A percentile compares a stretch with the other conserved stretches of the same genome.
These are phyloP conservation scores for Heliothis subflexa DNA, from an alignment of 1,140 invertebrate species.

Conservation along the genomic window DNA sequence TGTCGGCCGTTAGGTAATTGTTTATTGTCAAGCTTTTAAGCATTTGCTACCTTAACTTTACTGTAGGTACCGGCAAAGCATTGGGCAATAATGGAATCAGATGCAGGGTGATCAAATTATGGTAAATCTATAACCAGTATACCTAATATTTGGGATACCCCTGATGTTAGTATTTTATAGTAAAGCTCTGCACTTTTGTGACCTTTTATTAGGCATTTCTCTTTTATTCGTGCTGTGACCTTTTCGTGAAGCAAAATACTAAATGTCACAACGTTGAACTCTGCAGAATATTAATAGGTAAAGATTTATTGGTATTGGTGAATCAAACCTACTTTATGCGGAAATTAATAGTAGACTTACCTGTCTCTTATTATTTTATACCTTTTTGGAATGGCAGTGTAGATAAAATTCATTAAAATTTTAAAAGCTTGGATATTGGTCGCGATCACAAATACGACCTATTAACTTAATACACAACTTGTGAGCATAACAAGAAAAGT, in stretches of 20 bases:
- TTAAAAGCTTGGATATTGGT: too few relatives aligned
- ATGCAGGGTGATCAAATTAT: background rate
- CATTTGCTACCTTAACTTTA: background rate
- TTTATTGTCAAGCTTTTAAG: background rate
- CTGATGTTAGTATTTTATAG: background rate
- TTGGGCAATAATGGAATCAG: background rate
- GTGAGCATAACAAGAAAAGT: background rate
- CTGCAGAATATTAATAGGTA: background rate
- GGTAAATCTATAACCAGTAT: background rate
- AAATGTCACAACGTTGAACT: slow-evolving; percentile 20
- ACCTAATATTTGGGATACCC: background rate
- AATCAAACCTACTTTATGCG: too few relatives aligned
- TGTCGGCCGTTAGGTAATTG: slow-evolving; percentile 94
- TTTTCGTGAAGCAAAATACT: slow-evolving; percentile 25
- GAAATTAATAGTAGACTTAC: too few relatives aligned
- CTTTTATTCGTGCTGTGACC: slow-evolving; percentile 27
- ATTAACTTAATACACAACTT: too few relatives aligned
- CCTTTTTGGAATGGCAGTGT: too few relatives aligned
- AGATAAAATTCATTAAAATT: too few relatives aligned
- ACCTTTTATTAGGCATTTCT: slow-evolving; percentile 22
- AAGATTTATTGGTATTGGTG: too few relatives aligned
- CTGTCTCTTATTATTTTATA: too few relatives aligned
- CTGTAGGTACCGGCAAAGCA: too few relatives aligned
- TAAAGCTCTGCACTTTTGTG: background rate
- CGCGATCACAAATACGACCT: too few relatives aligned